Evolutionary conservation across 2,113 vertebrate species (phyloP).

Genomic region (Lepidothrix coronata): DNA sequence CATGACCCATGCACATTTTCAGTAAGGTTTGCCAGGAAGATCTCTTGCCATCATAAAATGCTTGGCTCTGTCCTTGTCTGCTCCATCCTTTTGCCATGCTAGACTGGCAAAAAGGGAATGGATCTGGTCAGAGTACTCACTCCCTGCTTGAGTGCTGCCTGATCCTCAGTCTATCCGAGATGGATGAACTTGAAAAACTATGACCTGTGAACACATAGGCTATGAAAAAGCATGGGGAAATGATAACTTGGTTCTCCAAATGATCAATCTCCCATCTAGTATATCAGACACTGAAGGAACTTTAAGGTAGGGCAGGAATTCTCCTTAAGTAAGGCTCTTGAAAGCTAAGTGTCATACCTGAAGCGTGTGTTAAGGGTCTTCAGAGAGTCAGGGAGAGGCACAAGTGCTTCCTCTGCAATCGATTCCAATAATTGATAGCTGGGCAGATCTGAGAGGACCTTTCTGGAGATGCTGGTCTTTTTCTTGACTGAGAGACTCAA

Average conservation of each 20-base stretch:
- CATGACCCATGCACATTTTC: fast-evolving
- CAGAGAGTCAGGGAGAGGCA: not conserved
- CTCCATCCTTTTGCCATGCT: not conserved
- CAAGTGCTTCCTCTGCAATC: not conserved
- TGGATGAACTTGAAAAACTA: not conserved
- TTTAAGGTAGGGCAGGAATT: not conserved
- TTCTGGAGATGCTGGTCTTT: not conserved
- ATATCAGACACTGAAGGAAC: not conserved
- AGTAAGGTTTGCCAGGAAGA: not conserved
- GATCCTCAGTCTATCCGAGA: not conserved
- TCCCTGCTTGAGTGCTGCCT: not conserved
- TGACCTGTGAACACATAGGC: not conserved
- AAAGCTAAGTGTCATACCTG: not conserved
- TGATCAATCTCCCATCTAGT: not conserved
- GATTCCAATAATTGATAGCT: not conserved
- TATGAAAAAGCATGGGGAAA: not conserved
- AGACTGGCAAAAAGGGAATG: not conserved
- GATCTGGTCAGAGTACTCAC: not conserved
- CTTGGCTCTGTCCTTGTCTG: not conserved
- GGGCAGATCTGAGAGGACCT: not conserved
- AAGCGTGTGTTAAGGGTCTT: not conserved
- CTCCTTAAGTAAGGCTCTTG: not conserved
- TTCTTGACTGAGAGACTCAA: not conserved
- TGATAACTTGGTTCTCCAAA: not conserved
- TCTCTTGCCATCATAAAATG: not conserved